Evolutionary conservation across 2,888 invertebrate genomes (phyloP).

Genomic region (Pristionchus mayeri): DNA sequence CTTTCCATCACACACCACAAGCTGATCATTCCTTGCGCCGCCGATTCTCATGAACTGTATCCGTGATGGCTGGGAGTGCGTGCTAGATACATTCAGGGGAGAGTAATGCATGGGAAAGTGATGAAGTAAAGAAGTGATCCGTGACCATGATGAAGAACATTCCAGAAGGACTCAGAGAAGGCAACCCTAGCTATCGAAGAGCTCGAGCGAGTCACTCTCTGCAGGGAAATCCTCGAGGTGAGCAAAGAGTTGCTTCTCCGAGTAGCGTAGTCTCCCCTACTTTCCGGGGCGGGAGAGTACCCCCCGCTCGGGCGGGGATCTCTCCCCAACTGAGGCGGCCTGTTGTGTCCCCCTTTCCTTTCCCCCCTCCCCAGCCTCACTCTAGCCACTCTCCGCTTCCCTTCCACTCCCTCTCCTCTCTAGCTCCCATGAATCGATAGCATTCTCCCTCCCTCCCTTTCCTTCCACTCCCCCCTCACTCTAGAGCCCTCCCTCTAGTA

Average conservation of each 20-base stretch:
- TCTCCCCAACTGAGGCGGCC: constrained; percentile 35
- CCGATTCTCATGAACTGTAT: constrained; percentile 42
- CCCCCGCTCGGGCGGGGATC: constrained; percentile 45
- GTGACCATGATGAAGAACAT: constrained; percentile 14
- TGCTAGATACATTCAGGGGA: constrained; percentile 1
- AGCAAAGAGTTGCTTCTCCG: constrained; percentile 45
- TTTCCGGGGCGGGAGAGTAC: constrained; percentile 12
- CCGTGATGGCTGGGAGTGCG: constrained; percentile 44
- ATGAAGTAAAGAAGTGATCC: background rate
- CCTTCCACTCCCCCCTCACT: background rate
- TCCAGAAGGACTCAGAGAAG: constrained; percentile 59
- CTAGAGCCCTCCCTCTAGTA: background rate
- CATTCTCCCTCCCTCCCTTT: background rate
- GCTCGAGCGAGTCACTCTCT: constrained; percentile 61
- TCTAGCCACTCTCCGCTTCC: constrained; percentile 38
- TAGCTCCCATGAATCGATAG: constrained; percentile 49
- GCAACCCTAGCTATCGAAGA: constrained; percentile 58
- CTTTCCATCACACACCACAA: constrained; percentile 25
- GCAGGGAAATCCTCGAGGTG: constrained; percentile 68
- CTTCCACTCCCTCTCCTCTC: constrained; percentile 46
- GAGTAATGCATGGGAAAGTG: background rate
- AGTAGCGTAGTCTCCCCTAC: constrained; percentile 23
- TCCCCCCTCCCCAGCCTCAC: constrained; percentile 48
- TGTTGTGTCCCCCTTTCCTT: constrained; percentile 50
- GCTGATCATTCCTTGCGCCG: constrained; percentile 11